Base-by-base conservation (phyloP, 37 sponge, comb jelly and placozoan genomes). In the Tethya wilhelma region DNA sequence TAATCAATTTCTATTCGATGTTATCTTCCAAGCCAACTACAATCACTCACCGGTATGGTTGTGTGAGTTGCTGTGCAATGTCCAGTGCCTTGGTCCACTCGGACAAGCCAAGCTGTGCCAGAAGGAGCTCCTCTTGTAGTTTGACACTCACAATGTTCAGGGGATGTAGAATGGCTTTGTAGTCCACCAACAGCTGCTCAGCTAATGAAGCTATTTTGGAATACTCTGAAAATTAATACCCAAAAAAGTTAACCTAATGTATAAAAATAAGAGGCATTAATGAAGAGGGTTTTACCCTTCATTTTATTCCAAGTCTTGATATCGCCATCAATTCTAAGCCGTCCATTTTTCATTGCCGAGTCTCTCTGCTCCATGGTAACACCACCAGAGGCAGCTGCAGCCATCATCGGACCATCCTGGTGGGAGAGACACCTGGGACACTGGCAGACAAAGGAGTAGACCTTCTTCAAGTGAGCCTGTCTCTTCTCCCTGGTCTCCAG, bases 381-480 rank as follows among this genome's bases (percentile, higher is more conserved):
- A 14, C 14, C 53, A 9, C 14, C 53, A 9, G 14, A 14, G 9
- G 53, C 53, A 49, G 53, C 53, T 49, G 53, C 53, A n/a, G n/a
- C n/a, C n/a, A n/a, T n/a, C n/a, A n/a, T n/a, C n/a, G n/a, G n/a
- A n/a, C n/a, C n/a, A n/a, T n/a, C n/a, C n/a, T n/a, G n/a, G n/a
- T n/a, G n/a, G n/a, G n/a, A 42, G 28, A 40, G 59, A 56, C 93
- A 93, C 30, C 82, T 45, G 2, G 14, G 33, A 49, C 93, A 93
- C 0, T 9, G 8, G 59, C 93, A 93, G 23, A 49, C 17, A 55
- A 93, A 93, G 36, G 25, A 55, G 66, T 85, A 93, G 12, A 49
- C 46, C 20, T 59, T 71, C 46, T 32, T 29, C 37, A 93, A 65
- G 26, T 59, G 73, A 1, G 38, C 33, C 26, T 55, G 53, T 37